Conservation (phyloP, 2,797 vertebrate species). For the Macropodus opercularis region DNA sequence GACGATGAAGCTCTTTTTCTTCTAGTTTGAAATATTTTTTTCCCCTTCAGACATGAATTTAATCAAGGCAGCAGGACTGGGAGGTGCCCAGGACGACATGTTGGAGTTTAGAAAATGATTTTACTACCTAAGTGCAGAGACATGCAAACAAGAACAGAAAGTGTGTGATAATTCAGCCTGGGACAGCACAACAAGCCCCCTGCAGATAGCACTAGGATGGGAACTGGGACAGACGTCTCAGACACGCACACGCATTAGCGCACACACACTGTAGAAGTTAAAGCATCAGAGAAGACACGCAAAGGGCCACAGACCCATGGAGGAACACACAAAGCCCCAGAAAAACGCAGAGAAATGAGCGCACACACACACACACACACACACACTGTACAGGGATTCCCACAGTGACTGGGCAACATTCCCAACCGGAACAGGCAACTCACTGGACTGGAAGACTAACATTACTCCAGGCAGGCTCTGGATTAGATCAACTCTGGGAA, state of each 20-base stretch:
- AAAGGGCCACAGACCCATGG: conserved; percentile 34
- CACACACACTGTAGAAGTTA: conserved; percentile 28
- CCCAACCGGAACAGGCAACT: conserved; percentile 81
- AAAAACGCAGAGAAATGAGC: conserved; percentile 17
- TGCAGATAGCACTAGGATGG: conserved; percentile 68
- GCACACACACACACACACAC: conserved; percentile 9
- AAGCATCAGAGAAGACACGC: conserved; percentile 41
- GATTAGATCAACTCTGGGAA: conserved; percentile 82
- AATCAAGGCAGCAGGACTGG: conserved; percentile 32
- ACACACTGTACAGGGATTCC: conserved; percentile 73
- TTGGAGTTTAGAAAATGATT: conserved; percentile 10
- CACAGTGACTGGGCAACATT: conserved; percentile 79
- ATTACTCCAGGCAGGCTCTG: conserved; percentile 81
- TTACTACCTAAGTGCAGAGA: not conserved
- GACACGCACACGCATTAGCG: conserved; percentile 34
- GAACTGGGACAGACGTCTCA: conserved; percentile 81
- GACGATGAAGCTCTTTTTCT: conserved; percentile 29
- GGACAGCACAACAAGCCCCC: conserved; percentile 58
- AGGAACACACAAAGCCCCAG: conserved; percentile 38
- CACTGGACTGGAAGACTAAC: conserved; percentile 86
- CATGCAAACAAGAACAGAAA: conserved; percentile 9
- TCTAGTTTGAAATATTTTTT: not conserved
- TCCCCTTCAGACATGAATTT: conserved; percentile 23
- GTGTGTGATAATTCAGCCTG: conserved; percentile 37
- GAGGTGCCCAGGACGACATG: conserved; percentile 8